These are phyloP conservation scores for Myrmecophaga tridactyla DNA, from an alignment of 2,113 vertebrate genomes.

Conservation along the genomic window DNA sequence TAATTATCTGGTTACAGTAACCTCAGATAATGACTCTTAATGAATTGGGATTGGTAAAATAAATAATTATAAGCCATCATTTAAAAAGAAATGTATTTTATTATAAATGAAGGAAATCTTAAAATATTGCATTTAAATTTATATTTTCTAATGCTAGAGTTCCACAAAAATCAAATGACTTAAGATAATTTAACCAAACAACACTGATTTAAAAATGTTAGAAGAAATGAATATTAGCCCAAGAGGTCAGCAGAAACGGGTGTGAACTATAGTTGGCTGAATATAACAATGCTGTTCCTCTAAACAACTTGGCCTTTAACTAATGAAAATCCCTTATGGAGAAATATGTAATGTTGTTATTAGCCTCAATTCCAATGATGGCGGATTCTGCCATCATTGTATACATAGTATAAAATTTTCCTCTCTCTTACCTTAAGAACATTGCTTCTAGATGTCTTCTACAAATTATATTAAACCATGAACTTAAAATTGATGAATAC, in stretches of 20 bases:
- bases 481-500: slow-evolving; percentile 7
- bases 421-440: neutral
- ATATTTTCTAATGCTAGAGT: neutral
- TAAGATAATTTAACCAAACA: neutral
- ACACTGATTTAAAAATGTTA: neutral
- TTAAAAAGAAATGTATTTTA: neutral
- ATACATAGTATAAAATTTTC: neutral
- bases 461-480: neutral
- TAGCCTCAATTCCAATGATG: neutral
- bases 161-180: slow-evolving; percentile 9
- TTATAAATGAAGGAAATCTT: neutral
- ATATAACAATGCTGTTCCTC: neutral
- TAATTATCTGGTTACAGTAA: neutral
- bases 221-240: neutral
- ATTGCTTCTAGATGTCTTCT: neutral
- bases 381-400: no score
- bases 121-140: neutral
- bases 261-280: neutral
- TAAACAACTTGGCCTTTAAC: neutral
- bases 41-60: neutral
- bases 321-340: neutral
- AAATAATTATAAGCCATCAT: neutral
- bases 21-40: neutral
- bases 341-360: neutral
- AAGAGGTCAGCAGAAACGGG: neutral